A percentile compares a stretch with the other conserved stretches of the same genome.
Evolutionary conservation across 2,888 invertebrate species (phyloP).

Genomic region (Lypha dubia): DNA sequence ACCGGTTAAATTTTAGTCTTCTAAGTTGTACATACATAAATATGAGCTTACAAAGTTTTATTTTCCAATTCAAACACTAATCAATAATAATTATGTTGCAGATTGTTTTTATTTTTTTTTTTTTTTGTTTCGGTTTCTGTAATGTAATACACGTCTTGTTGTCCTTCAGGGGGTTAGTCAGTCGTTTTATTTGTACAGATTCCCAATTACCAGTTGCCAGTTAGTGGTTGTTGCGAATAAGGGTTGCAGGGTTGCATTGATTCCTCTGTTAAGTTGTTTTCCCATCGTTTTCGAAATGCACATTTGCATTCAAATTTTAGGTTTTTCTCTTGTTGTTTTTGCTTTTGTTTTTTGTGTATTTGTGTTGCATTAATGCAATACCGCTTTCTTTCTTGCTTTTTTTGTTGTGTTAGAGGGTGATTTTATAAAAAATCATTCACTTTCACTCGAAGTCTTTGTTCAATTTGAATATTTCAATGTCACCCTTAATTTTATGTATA

Average conservation of each 20-base stretch:
- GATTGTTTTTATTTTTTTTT: conserved; percentile 17
- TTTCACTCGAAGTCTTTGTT: conserved; percentile 32
- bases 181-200: conserved; percentile 3
- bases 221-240: conserved; percentile 60
- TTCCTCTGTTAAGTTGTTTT: conserved; percentile 34
- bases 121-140: conserved; percentile 26
- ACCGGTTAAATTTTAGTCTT: neutral
- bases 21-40: neutral
- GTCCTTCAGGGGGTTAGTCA: conserved; percentile 45
- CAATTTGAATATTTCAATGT: conserved; percentile 38
- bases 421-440: conserved; percentile 33
- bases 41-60: neutral
- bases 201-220: conserved; percentile 2
- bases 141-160: conserved; percentile 29
- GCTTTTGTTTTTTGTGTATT: conserved; percentile 2
- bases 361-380: conserved; percentile 27
- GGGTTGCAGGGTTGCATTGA: conserved; percentile 55
- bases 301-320: conserved; percentile 53
- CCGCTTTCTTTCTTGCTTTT: too few species aligned
- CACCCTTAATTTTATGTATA: conserved; percentile 63
- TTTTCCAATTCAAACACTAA: conserved; percentile 28
- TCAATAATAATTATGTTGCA: conserved; percentile 48
- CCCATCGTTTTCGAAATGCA: conserved; percentile 56
- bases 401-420: conserved; percentile 28
- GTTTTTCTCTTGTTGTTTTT: too few species aligned